Evolutionary conservation across 92 coral and sea anemone species (phyloP), one percentile per base, ranked within the genome.

Genomic region (Porites evermanni): DNA sequence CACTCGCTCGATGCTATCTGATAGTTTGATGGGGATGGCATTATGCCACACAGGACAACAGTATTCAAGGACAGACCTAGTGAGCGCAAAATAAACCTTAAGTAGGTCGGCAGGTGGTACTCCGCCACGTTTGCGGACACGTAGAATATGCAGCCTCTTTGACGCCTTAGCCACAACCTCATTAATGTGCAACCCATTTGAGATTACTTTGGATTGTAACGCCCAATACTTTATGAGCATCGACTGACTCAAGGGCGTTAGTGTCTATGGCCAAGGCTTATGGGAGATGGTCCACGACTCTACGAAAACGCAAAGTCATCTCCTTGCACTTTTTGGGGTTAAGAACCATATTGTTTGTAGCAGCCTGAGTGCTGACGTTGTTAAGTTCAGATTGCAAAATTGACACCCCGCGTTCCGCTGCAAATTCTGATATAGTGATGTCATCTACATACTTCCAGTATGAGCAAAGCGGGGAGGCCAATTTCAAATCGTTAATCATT

Each of bases 201-300:
- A 67, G 71, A n/a, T 67, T 18, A 24, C 24, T 67, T 67, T 67
- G 24, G 24, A 67, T n/a, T 11, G 12, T 16, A 67, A 67, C 32
- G 5, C 71, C 71, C 71, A 67, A 67, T 8, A 67, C 71, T n/a
- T 2, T 29, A 29, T 2, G 21, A 1, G 60, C 32, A 21, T 78
- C 53, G 8, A 63, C 17, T 56, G 16, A 19, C 32, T 63, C 78
- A 18, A 69, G 86, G 64, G 75, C 77, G 26, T 85, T 47, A 82
- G 12, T 70, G 75, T 29, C 32, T n/a, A 70, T 7, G 17, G 75
- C 18, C 32, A 70, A 7, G 10, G 10, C 51, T 29, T 52, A 18
- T 29, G n/a, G 75, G 17, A 1, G 50, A 17, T 65, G 24, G 9
- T 65, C 69, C 19, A 17, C 8, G 69, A 13, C 8, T 11, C 75